These are phyloP conservation scores for Andricus grossulariae DNA, from an alignment of 1,140 invertebrate genomes.

Conservation along the genomic window DNA sequence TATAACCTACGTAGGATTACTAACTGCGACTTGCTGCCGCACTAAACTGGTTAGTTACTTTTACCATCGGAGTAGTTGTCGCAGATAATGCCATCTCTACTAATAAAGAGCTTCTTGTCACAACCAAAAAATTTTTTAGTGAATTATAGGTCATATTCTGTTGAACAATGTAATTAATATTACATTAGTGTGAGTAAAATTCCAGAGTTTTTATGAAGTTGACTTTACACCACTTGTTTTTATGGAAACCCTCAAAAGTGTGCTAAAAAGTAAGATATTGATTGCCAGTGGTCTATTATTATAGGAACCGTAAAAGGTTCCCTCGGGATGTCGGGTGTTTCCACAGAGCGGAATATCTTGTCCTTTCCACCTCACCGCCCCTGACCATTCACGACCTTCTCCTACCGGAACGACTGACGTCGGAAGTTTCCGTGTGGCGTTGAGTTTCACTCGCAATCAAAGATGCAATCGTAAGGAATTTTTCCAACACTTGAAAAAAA, in stretches of 20 bases:
- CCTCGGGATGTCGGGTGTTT: neutral
- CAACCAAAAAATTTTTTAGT: too few species aligned
- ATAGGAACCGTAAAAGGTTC: slow-evolving; percentile 1
- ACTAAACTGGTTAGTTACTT: too few species aligned
- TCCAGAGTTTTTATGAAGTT: too few species aligned
- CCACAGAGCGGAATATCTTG: neutral
- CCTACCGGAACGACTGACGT: neutral
- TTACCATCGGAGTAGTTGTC: too few species aligned
- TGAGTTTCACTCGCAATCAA: neutral
- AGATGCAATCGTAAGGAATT: slow-evolving; percentile 4
- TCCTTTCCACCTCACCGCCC: neutral
- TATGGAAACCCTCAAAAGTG: neutral
- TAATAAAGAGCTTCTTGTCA: too few species aligned
- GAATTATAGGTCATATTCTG: too few species aligned
- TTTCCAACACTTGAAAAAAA: neutral
- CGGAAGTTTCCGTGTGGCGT: neutral
- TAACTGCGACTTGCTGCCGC: too few species aligned
- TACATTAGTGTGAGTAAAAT: too few species aligned
- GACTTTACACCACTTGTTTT: neutral
- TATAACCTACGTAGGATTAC: too few species aligned
- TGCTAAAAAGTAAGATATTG: neutral
- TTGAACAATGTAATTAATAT: too few species aligned
- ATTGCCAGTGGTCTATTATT: neutral
- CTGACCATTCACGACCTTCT: neutral
- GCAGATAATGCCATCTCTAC: too few species aligned